phyloP scores from a whole-genome alignment of 2,888 invertebrate species.

The Pachycephus smyrnensis region DNA sequence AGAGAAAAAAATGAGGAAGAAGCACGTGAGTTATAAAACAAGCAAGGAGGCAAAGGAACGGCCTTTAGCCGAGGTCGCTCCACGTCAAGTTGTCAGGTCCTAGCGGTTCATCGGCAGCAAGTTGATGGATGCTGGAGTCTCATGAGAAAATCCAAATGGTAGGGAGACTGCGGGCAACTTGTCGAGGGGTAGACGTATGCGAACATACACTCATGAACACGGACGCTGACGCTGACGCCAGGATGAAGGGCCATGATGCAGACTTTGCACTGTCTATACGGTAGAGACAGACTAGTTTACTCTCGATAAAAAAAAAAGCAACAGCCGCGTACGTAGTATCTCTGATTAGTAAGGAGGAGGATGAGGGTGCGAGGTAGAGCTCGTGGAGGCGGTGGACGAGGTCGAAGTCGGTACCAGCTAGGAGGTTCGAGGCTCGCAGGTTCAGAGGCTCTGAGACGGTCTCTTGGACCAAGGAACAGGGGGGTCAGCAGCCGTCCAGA shows the following conservation, averaged over 20 bases:
- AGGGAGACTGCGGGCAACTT: slow-evolving; percentile 54
- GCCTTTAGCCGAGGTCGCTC: slow-evolving; percentile 11
- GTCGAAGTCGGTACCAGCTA: slow-evolving; percentile 12
- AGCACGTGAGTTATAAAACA: not conserved
- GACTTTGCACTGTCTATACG: not conserved
- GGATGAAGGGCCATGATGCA: not conserved
- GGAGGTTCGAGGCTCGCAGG: not conserved
- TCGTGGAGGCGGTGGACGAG: slow-evolving; percentile 21
- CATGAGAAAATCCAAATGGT: slow-evolving; percentile 61
- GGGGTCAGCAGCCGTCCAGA: not conserved
- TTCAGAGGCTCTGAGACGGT: not conserved
- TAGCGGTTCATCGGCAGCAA: slow-evolving; percentile 46
- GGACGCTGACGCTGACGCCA: not conserved
- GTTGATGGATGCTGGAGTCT: slow-evolving; percentile 49
- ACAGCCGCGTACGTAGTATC: not conserved
- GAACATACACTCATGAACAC: not conserved
- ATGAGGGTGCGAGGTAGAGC: slow-evolving; percentile 30
- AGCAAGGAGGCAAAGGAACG: slow-evolving; percentile 8
- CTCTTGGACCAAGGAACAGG: not conserved
- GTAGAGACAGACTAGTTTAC: not conserved
- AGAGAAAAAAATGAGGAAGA: not conserved
- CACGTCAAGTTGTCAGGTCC: slow-evolving; percentile 7
- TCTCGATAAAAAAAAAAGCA: not conserved
- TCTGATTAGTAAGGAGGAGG: slow-evolving; percentile 30
- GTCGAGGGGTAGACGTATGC: not conserved